These are phyloP conservation scores for Odontophorus gujanensis DNA, from an alignment of 2,113 vertebrate genomes.

Conservation along the genomic window DNA sequence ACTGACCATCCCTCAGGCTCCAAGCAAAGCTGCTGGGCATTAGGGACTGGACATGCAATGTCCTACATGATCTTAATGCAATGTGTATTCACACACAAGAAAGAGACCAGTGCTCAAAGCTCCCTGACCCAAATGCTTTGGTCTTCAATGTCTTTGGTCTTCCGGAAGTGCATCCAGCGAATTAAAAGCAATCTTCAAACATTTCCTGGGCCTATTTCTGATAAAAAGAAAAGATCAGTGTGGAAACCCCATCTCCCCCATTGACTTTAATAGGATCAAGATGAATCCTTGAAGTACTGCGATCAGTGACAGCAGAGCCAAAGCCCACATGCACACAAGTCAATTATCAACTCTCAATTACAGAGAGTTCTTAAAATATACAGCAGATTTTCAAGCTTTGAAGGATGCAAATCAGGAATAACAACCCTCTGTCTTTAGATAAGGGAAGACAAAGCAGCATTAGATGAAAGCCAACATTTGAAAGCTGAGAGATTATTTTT, in stretches of 20 bases:
- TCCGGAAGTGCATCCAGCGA: not conserved
- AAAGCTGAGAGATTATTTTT: not conserved
- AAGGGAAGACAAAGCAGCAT: not conserved
- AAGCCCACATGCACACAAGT: not conserved
- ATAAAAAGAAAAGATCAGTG: not conserved
- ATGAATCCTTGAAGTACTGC: not conserved
- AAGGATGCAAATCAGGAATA: not conserved
- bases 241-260: not conserved
- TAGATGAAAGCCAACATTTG: not conserved
- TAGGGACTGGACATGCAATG: not conserved
- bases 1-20: fast-evolving
- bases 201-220: not conserved
- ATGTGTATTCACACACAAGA: fast-evolving
- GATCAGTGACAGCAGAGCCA: not conserved
- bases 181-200: not conserved
- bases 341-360: not conserved
- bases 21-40: not conserved
- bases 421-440: not conserved
- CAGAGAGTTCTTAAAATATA: not conserved
- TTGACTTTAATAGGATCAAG: not conserved
- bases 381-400: not conserved
- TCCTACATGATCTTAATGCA: not conserved
- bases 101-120: not conserved
- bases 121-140: not conserved
- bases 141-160: not conserved